Conservation (phyloP, 2,113 vertebrate species). For the Salvelinus namaycush region DNA sequence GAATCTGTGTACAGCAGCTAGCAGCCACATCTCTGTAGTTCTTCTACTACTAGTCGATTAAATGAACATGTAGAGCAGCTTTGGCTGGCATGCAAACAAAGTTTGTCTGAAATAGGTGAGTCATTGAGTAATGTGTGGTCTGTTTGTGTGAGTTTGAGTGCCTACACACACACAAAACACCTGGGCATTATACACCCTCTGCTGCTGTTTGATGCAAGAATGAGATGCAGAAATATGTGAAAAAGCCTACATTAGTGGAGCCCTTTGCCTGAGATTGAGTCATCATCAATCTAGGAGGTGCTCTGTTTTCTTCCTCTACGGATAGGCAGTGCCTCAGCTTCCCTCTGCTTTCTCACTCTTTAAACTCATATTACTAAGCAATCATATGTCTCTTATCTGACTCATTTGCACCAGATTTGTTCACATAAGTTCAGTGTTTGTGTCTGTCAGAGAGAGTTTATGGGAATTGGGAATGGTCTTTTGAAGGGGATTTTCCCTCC, state of each 20-base stretch:
- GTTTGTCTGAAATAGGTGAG: not conserved
- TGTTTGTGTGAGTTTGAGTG: not conserved
- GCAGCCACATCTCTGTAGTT: too few species aligned
- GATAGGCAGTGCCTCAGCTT: not conserved
- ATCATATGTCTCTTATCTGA: not conserved
- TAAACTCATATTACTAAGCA: not conserved
- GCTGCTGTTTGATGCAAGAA: constrained; percentile 5
- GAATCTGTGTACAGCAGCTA: too few species aligned
- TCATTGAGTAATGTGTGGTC: not conserved
- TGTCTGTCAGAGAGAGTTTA: not conserved
- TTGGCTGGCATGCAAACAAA: not conserved
- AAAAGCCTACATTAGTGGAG: not conserved
- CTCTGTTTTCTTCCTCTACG: not conserved
- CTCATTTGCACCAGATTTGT: not conserved
- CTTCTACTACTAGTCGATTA: too few species aligned
- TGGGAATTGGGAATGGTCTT: not conserved
- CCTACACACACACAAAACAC: not conserved
- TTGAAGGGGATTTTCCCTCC: not conserved
- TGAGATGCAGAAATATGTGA: not conserved
- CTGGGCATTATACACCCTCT: not conserved
- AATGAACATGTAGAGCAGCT: not conserved
- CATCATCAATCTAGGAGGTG: not conserved
- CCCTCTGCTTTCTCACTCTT: not conserved
- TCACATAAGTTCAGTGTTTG: not conserved
- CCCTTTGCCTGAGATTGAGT: not conserved